Evolutionary conservation across 2,888 invertebrate genomes (phyloP).

Genomic region (Seira sanloemensis): DNA sequence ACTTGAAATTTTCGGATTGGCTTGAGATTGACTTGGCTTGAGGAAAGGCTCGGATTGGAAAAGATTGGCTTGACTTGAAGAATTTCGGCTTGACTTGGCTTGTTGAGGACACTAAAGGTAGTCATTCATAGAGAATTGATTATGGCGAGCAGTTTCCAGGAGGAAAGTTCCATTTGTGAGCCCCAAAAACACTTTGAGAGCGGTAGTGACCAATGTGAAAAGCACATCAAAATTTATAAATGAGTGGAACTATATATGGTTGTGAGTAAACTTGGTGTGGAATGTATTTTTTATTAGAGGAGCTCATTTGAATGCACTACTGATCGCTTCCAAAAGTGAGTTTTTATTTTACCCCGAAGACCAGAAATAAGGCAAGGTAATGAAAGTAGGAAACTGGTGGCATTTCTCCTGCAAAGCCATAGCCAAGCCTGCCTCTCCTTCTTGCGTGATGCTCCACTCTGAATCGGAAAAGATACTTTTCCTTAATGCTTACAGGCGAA

Average conservation of each 20-base stretch:
- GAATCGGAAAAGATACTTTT: neutral
- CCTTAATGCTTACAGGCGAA: neutral
- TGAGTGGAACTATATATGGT: too few species aligned
- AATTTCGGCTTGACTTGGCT: too few species aligned
- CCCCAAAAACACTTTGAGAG: too few species aligned
- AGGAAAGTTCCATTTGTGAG: too few species aligned
- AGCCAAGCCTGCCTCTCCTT: neutral
- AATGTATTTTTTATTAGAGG: slow-evolving; percentile 24
- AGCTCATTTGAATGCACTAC: slow-evolving; percentile 14
- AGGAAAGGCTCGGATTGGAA: too few species aligned
- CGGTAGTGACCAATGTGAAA: too few species aligned
- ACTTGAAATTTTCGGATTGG: too few species aligned
- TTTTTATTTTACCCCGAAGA: slow-evolving; percentile 20
- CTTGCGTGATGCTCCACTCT: neutral
- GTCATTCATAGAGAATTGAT: too few species aligned
- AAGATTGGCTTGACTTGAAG: too few species aligned
- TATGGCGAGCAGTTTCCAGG: too few species aligned
- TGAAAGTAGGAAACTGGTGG: neutral
- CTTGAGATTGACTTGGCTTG: too few species aligned
- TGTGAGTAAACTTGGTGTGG: neutral
- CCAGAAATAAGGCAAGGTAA: neutral
- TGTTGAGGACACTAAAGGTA: too few species aligned
- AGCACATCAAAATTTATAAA: neutral
- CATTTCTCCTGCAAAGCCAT: neutral
- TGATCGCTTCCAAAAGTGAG: slow-evolving; percentile 14